A percentile compares a stretch with the other conserved stretches of the same genome.
phyloP scores from a whole-genome alignment of 2,888 invertebrate species.

The Cheiracanthium punctorium region DNA sequence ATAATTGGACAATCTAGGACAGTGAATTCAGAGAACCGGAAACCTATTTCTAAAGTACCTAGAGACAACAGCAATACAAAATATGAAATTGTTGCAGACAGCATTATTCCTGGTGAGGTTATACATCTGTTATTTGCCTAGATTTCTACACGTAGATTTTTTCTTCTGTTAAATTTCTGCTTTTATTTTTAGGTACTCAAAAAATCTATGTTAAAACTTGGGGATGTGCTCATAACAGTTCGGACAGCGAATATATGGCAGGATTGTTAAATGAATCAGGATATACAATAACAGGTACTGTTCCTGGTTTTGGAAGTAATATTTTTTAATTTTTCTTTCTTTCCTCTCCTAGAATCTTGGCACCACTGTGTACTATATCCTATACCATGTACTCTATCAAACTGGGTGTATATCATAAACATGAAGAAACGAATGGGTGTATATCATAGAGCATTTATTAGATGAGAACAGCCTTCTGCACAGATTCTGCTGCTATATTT shows the following conservation, averaged over 20 bases:
- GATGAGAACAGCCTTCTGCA: too few relatives aligned
- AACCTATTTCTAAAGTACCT: constrained; percentile 36
- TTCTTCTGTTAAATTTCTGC: background rate
- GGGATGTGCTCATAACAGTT: constrained; percentile 98
- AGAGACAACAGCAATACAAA: constrained; percentile 29
- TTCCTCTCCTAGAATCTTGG: too few relatives aligned
- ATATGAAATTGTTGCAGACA: constrained; percentile 45
- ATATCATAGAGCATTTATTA: too few relatives aligned
- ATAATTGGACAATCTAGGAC: constrained; percentile 20
- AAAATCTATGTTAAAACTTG: constrained; percentile 91
- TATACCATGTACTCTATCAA: too few relatives aligned
- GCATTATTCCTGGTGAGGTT: constrained; percentile 60
- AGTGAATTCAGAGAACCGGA: background rate
- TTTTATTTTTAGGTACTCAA: constrained; percentile 81
- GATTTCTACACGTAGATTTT: background rate
- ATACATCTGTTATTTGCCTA: background rate
- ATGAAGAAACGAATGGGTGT: too few relatives aligned
- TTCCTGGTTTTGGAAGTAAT: too few relatives aligned
- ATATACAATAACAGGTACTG: constrained; percentile 76
- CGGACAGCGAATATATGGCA: constrained; percentile 99
- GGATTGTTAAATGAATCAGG: constrained; percentile 92
- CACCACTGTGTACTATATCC: too few relatives aligned
- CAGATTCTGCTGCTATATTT: too few relatives aligned
- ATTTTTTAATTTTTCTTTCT: too few relatives aligned
- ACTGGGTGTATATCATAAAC: too few relatives aligned